Base-by-base conservation (phyloP, 2,797 vertebrate species). In the Neomorphus geoffroyi region DNA sequence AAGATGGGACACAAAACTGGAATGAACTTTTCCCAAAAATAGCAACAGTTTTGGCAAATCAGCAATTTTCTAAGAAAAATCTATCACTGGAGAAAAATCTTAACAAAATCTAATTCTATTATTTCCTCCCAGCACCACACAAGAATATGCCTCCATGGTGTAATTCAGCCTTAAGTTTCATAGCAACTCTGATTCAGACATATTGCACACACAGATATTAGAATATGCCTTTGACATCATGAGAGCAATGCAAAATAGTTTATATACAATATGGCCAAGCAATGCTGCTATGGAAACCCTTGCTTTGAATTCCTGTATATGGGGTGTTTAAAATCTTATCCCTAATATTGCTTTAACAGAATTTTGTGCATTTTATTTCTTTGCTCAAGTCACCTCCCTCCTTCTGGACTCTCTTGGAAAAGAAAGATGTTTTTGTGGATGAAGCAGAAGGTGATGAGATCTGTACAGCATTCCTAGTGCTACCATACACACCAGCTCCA, bases 261-360 rank as follows among this genome's bases (percentile, higher is more conserved):
- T 87, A 87, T 83, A 69, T 74, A 92, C 90, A 97, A 95, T 85
- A 94, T 93, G 93, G 94, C 90, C 92, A 93, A 93, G 90, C 86
- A 86, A 94, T 1, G 93, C 96, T 96, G 95, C 95, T 94, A 94
- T 95, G 95, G 96, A 94, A 96, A 96, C 96, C 87, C 84, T 87
- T 80, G 81, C 94, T 91, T 18, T 90, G 80, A 92, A 94, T 95
- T 85, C 81, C 80, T 4, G 0, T 54, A 54, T 45, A 74, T 1
- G 12, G 78, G 64, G 54, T 65, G 54, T 32, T 93, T 72, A 69
- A 80, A 92, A 66, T 86, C 80, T 66, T 74, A 92, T n/a, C 53
- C 74, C 88, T 87, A 94, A 87, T 88, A 81, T 9, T 62, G 56
- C 74, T 85, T 74, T 69, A 58, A 74, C 64, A 74, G 53, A 87